Base-by-base conservation (phyloP, 2,888 invertebrate genomes). In the Galerucella pusilla region DNA sequence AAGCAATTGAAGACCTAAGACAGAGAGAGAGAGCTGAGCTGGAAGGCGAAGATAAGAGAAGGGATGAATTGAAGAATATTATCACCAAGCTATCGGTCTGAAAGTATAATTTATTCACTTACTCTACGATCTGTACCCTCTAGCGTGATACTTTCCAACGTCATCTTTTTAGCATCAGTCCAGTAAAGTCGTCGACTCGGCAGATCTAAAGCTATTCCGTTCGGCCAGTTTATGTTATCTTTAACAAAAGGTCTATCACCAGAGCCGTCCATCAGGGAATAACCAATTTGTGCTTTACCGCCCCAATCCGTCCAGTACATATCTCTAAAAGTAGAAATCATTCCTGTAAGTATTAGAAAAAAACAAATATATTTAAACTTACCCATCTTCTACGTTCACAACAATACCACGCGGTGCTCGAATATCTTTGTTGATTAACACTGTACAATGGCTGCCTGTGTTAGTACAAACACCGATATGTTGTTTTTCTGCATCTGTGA, bases 231-330 rank as follows among this genome's bases (percentile, higher is more conserved):
- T 35, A 94, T 89, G 77, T 94, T 88, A 0, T 90, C 87, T 0
- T 89, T 89, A 0, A 97, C 90, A 70, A 98, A 89, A 0, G 90
- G 84, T 5, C 85, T 85, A 0, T 91, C 88, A 0, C 91, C 83
- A 1, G 90, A 88, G 3, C 98, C 98, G 87, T 98, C 96, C 97
- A 98, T 97, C 9, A 91, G 91, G 9, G 96, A 92, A 10, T 90
- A 88, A 80, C 93, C 94, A 80, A 98, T 96, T 83, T 93, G 90
- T 0, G 94, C 91, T 11, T 88, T 89, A 0, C 87, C 82, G 4
- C 95, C 95, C 94, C 96, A 97, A 86, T 98, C 97, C 0, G 95
- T 93, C 97, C 97, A 98, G 88, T 93, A 98, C 92, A 98, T 94
- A 81, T 90, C 88, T 2, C 96, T 96, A 83, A 68, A 87, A 46